Conservation (phyloP, 1,140 invertebrate species). For the Nixonia krombeini region DNA sequence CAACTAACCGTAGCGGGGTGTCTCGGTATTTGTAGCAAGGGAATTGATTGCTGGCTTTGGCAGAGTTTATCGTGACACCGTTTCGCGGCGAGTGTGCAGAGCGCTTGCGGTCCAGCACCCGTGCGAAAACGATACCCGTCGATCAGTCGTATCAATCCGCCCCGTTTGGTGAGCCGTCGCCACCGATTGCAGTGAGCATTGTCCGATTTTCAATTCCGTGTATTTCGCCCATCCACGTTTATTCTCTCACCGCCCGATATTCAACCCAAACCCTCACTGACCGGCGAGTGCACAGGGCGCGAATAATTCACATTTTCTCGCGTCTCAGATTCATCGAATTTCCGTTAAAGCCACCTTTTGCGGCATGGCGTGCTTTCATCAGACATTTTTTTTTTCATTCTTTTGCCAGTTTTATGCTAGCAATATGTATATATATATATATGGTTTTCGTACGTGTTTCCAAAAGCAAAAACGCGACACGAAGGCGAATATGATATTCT, state of each 20-base stretch:
- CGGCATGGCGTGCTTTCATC: too few species aligned
- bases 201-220: slow-evolving; percentile 24
- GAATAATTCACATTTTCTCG: slow-evolving; percentile 9
- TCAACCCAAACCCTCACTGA: slow-evolving; percentile 9
- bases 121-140: slow-evolving; percentile 37
- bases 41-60: slow-evolving; percentile 62
- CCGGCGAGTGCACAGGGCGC: slow-evolving; percentile 1
- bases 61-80: slow-evolving; percentile 69
- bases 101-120: slow-evolving; percentile 35
- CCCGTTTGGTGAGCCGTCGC: slow-evolving; percentile 36
- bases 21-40: slow-evolving; percentile 60
- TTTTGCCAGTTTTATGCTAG: too few species aligned
- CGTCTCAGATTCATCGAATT: neutral
- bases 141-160: slow-evolving; percentile 45
- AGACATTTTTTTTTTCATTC: too few species aligned
- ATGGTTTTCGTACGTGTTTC: too few species aligned
- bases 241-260: slow-evolving; percentile 7
- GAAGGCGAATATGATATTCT: neutral
- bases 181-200: slow-evolving; percentile 49
- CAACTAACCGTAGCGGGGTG: slow-evolving; percentile 52
- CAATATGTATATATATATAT: too few species aligned
- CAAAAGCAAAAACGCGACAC: neutral
- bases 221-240: slow-evolving; percentile 15
- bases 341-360: neutral
- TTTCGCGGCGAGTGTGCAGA: slow-evolving; percentile 49